Conservation (phyloP, 2,113 vertebrate species). For the Jacana jacana region DNA sequence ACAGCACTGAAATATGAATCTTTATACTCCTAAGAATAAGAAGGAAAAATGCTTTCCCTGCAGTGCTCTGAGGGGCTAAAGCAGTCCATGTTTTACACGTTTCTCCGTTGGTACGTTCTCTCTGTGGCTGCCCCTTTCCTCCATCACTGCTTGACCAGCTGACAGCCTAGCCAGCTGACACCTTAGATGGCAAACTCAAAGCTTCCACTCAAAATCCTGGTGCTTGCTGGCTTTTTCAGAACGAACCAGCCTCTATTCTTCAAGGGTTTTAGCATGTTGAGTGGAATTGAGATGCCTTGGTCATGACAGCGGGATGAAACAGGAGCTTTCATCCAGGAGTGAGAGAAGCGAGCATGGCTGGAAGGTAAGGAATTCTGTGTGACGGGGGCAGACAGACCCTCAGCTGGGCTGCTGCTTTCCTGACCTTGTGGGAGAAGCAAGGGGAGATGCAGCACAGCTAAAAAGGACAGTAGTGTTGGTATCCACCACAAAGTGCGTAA, state of each 20-base stretch:
- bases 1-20: background rate
- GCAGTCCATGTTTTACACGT: background rate
- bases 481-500: background rate
- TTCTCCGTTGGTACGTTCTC: background rate
- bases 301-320: background rate
- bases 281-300: background rate
- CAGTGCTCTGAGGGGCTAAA: background rate
- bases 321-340: background rate
- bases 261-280: background rate
- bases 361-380: background rate
- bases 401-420: background rate
- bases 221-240: background rate
- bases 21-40: background rate
- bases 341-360: background rate
- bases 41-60: background rate
- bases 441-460: background rate
- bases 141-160: accelerated
- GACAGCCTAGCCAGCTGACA: background rate
- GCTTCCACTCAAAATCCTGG: background rate
- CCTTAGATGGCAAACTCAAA: background rate
- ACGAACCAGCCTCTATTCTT: background rate
- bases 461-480: background rate
- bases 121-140: background rate
- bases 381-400: background rate
- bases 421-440: background rate